Conservation (phyloP, 2,797 vertebrate species). For the Onychomys arenicola region DNA sequence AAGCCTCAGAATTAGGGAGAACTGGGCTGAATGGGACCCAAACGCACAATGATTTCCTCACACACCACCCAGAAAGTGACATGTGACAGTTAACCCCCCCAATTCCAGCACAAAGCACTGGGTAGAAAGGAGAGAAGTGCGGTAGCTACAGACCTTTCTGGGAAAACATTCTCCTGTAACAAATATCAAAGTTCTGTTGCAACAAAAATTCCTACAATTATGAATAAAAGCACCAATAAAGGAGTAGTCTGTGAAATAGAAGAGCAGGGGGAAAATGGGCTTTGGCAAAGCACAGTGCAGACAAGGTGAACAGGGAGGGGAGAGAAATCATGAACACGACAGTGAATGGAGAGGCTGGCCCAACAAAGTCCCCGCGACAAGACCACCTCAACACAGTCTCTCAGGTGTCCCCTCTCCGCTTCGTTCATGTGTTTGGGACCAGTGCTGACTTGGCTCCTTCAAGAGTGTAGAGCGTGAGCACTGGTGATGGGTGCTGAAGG, state of each 20-base stretch:
- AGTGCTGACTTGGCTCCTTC: neutral
- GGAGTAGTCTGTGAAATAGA: neutral
- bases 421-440: neutral
- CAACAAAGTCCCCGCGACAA: neutral
- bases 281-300: neutral
- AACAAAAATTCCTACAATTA: neutral
- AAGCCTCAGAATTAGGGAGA: neutral
- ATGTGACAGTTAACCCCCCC: constrained; percentile 77
- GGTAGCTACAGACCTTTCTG: neutral
- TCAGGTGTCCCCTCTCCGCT: neutral
- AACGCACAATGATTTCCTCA: constrained; percentile 20
- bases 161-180: neutral
- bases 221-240: accelerated
- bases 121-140: too few relatives aligned
- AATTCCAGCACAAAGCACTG: neutral
- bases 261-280: neutral
- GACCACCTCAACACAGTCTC: neutral
- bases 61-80: constrained; percentile 56
- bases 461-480: neutral
- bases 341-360: neutral
- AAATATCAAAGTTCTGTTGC: neutral
- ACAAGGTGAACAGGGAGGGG: accelerated
- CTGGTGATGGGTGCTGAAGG: neutral
- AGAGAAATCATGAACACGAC: neutral
- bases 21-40: neutral